Evolutionary conservation across 2,888 invertebrate species (phyloP).

Genomic region (Vannuccia rotundouncinata): DNA sequence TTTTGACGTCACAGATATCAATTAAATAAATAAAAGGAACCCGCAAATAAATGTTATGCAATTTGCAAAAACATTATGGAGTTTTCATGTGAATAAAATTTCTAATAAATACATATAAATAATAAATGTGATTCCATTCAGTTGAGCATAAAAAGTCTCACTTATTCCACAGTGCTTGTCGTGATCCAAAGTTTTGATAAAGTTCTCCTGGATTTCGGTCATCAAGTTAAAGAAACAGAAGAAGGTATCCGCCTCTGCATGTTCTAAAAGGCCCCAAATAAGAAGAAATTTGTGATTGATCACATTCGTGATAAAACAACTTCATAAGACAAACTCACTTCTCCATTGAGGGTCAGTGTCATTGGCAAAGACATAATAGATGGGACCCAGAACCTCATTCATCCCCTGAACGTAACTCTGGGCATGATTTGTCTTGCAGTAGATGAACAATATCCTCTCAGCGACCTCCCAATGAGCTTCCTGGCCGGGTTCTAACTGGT

Average conservation of each 20-base stretch:
- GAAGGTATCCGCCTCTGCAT: slow-evolving; percentile 93
- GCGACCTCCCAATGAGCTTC: slow-evolving; percentile 99
- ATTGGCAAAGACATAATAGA: slow-evolving; percentile 90
- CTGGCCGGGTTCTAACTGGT: slow-evolving; percentile 65
- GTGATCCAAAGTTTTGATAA: slow-evolving; percentile 81
- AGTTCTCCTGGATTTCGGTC: slow-evolving; percentile 87
- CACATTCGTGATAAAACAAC: not conserved
- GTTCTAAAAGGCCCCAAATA: slow-evolving; percentile 63
- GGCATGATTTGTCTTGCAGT: slow-evolving; percentile 94
- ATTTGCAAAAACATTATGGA: no score
- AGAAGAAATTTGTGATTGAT: slow-evolving; percentile 39
- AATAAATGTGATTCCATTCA: not conserved
- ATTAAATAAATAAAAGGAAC: no score
- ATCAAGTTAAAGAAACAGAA: slow-evolving; percentile 96
- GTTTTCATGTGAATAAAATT: no score
- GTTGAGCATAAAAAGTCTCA: slow-evolving; percentile 41
- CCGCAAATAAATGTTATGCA: no score
- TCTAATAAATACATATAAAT: not conserved
- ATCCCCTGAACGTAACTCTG: slow-evolving; percentile 88
- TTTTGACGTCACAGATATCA: no score
- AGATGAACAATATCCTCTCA: slow-evolving; percentile 88
- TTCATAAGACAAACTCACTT: slow-evolving; percentile 60
- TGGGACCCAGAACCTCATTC: slow-evolving; percentile 93
- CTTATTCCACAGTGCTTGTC: slow-evolving; percentile 70
- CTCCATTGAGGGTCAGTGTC: slow-evolving; percentile 73